These are phyloP conservation scores for Rhinolophus sinicus DNA, from an alignment of 2,113 vertebrate species.

Conservation along the genomic window DNA sequence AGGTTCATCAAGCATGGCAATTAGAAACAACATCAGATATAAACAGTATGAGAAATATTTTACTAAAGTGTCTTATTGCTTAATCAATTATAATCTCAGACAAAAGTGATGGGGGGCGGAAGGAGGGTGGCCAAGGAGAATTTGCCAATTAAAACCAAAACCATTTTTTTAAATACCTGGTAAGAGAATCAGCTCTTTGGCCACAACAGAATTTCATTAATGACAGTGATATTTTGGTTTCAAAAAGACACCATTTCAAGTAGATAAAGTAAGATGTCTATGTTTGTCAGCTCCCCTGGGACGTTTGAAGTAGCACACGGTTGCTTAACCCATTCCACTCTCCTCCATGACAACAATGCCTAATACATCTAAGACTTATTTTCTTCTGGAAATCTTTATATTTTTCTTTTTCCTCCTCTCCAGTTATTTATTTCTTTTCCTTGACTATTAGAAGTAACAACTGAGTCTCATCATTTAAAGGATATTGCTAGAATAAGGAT, in stretches of 20 bases:
- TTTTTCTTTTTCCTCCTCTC: not conserved
- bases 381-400: not conserved
- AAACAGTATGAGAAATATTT: not conserved
- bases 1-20: not conserved
- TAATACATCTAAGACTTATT: not conserved
- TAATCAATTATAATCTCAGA: not conserved
- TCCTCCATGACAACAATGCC: not conserved
- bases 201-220: not conserved
- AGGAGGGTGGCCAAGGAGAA: not conserved
- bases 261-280: not conserved
- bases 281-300: not conserved
- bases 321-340: not conserved
- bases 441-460: not conserved
- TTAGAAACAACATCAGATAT: not conserved
- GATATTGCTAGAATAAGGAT: not conserved
- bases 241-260: not conserved
- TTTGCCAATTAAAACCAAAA: slow-evolving; percentile 23
- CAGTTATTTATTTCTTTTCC: not conserved
- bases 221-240: not conserved
- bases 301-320: not conserved
- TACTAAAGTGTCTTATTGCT: not conserved
- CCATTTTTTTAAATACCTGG: not conserved
- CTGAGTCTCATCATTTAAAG: not conserved
- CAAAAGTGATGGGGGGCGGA: not conserved
- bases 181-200: slow-evolving; percentile 1